Evolutionary conservation across 2,797 vertebrate genomes (phyloP), one percentile per base, ranked within the genome.

Genomic region (Anomalospiza imberbis): DNA sequence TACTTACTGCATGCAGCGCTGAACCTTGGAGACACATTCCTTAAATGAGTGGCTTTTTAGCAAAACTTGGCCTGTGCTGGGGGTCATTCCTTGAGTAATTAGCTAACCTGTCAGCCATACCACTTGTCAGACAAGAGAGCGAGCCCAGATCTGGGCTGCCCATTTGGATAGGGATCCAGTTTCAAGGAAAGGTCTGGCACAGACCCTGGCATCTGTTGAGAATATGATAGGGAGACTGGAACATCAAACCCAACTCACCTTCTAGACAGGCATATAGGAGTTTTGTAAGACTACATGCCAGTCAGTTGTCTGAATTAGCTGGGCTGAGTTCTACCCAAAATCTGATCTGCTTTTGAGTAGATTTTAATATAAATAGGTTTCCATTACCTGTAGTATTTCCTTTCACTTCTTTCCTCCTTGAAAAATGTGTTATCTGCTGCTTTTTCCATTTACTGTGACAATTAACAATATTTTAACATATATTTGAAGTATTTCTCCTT

Each of bases 381-480:
- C 12, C 67, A 26, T 60, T 53, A 44, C 18, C 19, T 77, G 13
- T 54, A 26, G 18, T 55, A 62, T 76, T 81, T 88, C 5, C 21
- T 51, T 88, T 86, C 26, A 29, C 2, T 53, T 90, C 18, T 65
- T 88, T 91, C 32, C 74, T 78, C 26, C 11, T 66, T 82, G 28
- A 71, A 83, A 83, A 92, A 88, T 65, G 25, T 88, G 55, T 75
- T 94, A 32, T 75, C 71, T 91, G 17, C 32, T 70, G 13, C 20
- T 78, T 24, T 74, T 94, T 95, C 81, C 26, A 76, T 85, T 94
- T 94, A 5, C 36, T 66, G 40, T 65, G 70, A 73, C 38, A 80
- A 91, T 93, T 85, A 89, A 76, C 26, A 51, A 11, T 74, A 65
- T 73, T 88, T 92, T 74, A 77, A 67, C 5, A 53, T 13, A 4